These are phyloP conservation scores for Cygnus atratus DNA, from an alignment of 2,113 vertebrate genomes.

Conservation along the genomic window DNA sequence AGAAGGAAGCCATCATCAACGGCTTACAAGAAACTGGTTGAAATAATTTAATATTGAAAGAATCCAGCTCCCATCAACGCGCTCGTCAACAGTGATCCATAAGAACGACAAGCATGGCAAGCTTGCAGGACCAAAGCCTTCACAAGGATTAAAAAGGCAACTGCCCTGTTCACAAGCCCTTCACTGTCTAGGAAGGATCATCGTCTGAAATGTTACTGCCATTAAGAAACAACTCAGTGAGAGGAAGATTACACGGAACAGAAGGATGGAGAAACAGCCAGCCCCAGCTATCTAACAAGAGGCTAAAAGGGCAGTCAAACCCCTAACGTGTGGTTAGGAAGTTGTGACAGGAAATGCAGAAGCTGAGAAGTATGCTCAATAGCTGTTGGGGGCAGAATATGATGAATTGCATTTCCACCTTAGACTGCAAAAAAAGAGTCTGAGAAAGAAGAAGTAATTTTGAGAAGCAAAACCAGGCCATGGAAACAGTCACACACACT, in stretches of 20 bases:
- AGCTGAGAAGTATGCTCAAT: not conserved
- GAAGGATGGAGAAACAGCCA: not conserved
- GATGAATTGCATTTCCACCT: not conserved
- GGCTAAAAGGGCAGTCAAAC: conserved; percentile 12
- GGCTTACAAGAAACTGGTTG: not conserved
- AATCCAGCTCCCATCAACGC: not conserved
- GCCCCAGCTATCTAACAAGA: not conserved
- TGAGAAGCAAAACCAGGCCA: not conserved
- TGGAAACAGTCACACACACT: not conserved
- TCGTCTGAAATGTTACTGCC: not conserved
- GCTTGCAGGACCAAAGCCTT: not conserved
- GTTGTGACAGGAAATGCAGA: conserved; percentile 21
- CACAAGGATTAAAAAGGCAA: not conserved
- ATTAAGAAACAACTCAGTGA: not conserved
- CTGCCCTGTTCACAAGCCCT: not conserved
- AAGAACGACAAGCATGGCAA: accelerated
- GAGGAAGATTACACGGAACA: not conserved
- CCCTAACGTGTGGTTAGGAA: not conserved
- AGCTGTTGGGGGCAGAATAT: not conserved
- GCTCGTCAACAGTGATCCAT: not conserved
- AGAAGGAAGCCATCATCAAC: not conserved
- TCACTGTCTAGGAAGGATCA: not conserved
- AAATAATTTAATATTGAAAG: not conserved
- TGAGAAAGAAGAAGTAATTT: conserved; percentile 12
- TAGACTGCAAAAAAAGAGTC: not conserved